These are phyloP conservation scores for Amniataba percoides DNA, from an alignment of 2,797 vertebrate species.

Conservation along the genomic window DNA sequence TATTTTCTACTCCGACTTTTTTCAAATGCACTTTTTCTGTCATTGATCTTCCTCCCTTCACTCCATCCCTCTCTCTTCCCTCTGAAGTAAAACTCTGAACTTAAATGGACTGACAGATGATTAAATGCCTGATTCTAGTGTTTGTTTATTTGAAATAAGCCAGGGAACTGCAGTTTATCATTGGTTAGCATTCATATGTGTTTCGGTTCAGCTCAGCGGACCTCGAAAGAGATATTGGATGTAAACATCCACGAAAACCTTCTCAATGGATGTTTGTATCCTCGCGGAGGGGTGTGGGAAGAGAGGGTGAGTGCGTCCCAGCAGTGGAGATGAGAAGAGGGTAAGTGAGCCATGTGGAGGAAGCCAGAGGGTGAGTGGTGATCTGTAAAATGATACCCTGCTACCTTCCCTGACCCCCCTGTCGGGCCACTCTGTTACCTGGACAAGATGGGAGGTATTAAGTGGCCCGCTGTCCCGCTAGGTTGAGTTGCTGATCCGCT, in stretches of 20 bases:
- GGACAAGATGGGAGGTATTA: constrained; percentile 83
- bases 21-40: not conserved
- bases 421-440: constrained; percentile 82
- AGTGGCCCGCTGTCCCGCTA: constrained; percentile 82
- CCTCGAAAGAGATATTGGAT: not conserved
- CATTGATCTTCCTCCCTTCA: not conserved
- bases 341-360: constrained; percentile 82
- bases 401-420: constrained; percentile 85
- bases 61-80: not conserved
- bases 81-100: not conserved
- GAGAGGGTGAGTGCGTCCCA: constrained; percentile 66
- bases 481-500: constrained; percentile 83
- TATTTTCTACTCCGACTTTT: not conserved
- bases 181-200: not conserved
- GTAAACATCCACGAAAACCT: constrained; percentile 34
- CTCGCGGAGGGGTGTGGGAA: constrained; percentile 62
- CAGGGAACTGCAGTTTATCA: not conserved
- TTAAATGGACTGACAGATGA: not conserved
- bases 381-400: constrained; percentile 84
- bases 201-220: not conserved
- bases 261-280: constrained; percentile 64
- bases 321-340: constrained; percentile 76
- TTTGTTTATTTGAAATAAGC: not conserved
- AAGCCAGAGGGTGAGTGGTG: constrained; percentile 81
- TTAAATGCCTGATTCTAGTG: not conserved